A percentile compares a stretch with the other conserved stretches of the same genome.
phyloP scores from a whole-genome alignment of 2,888 invertebrate genomes.

The Euplexia lucipara region DNA sequence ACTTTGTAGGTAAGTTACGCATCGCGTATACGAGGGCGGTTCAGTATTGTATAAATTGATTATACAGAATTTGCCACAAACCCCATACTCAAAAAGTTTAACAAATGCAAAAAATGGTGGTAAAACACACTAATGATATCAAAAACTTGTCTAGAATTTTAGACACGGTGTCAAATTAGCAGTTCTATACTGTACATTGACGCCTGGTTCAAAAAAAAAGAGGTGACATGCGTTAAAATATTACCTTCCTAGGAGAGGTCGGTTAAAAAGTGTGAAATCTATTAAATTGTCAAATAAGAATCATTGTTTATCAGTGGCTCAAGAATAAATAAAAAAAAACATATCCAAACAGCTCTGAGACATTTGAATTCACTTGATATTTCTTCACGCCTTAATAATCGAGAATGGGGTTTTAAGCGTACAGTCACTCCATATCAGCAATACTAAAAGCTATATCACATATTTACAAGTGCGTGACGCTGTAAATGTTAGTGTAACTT shows the following conservation, averaged over 20 bases:
- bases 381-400: background rate
- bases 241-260: background rate
- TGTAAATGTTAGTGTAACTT: slow-evolving; percentile 68
- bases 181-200: too few relatives aligned
- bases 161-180: background rate
- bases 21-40: slow-evolving; percentile 7
- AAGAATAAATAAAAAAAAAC: background rate
- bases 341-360: background rate
- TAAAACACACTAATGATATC: background rate
- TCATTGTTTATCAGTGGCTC: background rate
- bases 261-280: background rate
- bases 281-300: background rate
- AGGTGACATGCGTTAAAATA: background rate
- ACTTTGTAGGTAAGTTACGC: slow-evolving; percentile 2
- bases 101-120: background rate
- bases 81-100: background rate
- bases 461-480: slow-evolving; percentile 72
- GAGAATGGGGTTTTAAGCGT: slow-evolving; percentile 20
- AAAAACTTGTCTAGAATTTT: background rate
- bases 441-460: slow-evolving; percentile 66
- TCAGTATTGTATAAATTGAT: background rate
- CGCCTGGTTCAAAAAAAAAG: background rate
- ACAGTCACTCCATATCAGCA: slow-evolving; percentile 16
- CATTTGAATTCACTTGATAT: background rate
- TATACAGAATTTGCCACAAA: slow-evolving; percentile 10